phyloP scores from a whole-genome alignment of 1,140 invertebrate species.

The Rhyzopertha dominica region DNA sequence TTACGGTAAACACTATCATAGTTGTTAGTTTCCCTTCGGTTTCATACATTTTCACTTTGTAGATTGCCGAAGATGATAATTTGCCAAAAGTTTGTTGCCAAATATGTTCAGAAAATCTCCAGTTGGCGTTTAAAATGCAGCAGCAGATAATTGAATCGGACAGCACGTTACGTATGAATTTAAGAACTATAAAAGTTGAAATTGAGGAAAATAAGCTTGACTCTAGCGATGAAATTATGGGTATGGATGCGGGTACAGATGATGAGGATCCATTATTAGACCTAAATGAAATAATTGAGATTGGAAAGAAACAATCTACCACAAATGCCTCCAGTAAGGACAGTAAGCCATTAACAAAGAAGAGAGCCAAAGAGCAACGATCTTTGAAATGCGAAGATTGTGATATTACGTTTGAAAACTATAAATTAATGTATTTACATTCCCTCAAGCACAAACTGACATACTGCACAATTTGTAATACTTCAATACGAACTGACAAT shows the following conservation, averaged over 20 bases:
- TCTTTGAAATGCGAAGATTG: slow-evolving; percentile 1
- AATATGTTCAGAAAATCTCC: background rate
- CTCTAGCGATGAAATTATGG: background rate
- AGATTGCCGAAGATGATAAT: slow-evolving; percentile 2
- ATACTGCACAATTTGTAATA: background rate
- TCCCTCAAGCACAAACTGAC: slow-evolving; percentile 3
- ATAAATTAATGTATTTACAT: background rate
- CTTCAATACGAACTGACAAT: slow-evolving; percentile 2
- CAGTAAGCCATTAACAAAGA: background rate
- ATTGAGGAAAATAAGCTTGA: background rate
- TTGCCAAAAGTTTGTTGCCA: slow-evolving; percentile 5
- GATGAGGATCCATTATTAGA: background rate
- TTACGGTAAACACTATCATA: slow-evolving; percentile 1
- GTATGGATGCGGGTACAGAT: background rate
- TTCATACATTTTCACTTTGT: background rate
- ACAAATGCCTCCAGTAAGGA: background rate
- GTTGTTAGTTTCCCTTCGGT: background rate
- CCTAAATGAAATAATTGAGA: slow-evolving; percentile 1
- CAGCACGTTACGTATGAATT: background rate
- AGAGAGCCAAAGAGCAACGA: background rate
- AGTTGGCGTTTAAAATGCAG: slow-evolving; percentile 1
- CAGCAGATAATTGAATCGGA: slow-evolving; percentile 5
- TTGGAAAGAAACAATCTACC: background rate
- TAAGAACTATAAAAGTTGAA: background rate
- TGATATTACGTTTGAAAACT: slow-evolving; percentile 9